Base-by-base conservation (phyloP, 2,888 invertebrate species). In the Sesia bembeciformis region DNA sequence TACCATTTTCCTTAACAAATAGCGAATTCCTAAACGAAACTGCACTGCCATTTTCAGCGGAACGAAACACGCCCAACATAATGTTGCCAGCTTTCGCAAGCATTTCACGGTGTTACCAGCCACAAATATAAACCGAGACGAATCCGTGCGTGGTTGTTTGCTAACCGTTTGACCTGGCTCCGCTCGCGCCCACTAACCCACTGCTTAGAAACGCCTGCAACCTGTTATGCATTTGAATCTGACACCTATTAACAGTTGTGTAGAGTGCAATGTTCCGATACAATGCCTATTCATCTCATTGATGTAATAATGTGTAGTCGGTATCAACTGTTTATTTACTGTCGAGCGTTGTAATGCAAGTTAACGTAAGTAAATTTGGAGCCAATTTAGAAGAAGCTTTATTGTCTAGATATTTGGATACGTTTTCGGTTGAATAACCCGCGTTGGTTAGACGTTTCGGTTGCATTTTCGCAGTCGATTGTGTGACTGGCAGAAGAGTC, bases 301-400 rank as follows among this genome's bases (percentile, higher is more conserved):
- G 79, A 81, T 84, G 81, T 82, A 84, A 84, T 84, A 79, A 84
- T 83, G 84, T 84, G 81, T 82, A 81, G 84, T 80, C 74, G 74
- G 79, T 85, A 84, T 86, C 84, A 81, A 85, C 82, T 86, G 85
- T 88, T 88, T 86, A 85, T 87, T 86, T 86, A 84, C 81, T 76
- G 78, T 70, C 70, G 60, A 67, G 62, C 65, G 65, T 67, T 69
- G 64, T 50, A 38, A 5, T 8, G 8, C 65, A 60, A 59, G 60
- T 58, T 66, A 58, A 66, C 71, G 65, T 70, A 82, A 70, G 71
- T 71, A 56, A 54, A 53, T 59, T 58, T 58, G 59, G 40, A 53
- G 55, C 56, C 60, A 52, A 56, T 53, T 60, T 46, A 71, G 72
- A 73, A 57, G 61, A 58, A 58, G 58, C 66, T 69, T 59, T 77